These are phyloP conservation scores for Fundulus diaphanus DNA, from an alignment of 2,797 vertebrate species.

Conservation along the genomic window DNA sequence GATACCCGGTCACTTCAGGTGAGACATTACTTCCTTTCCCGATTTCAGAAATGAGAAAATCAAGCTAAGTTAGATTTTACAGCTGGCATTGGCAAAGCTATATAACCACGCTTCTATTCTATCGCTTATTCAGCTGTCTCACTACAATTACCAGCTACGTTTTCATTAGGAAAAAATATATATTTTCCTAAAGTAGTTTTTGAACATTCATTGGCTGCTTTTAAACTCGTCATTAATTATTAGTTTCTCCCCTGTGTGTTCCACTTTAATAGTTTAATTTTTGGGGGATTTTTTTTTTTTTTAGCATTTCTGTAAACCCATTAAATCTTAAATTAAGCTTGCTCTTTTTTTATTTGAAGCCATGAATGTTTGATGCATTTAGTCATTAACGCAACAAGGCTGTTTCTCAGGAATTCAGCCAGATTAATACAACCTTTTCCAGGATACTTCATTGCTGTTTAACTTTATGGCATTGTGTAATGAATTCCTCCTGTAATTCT, in stretches of 20 bases:
- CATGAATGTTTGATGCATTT: constrained; percentile 24
- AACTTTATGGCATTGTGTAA: constrained; percentile 42
- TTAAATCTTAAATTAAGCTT: constrained; percentile 27
- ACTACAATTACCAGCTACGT: neutral
- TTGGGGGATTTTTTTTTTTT: constrained; percentile 22
- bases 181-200: constrained; percentile 11
- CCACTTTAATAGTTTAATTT: constrained; percentile 5
- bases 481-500: constrained; percentile 52
- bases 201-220: constrained; percentile 14
- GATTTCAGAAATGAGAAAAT: neutral
- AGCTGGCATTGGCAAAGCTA: neutral
- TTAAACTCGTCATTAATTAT: constrained; percentile 26
- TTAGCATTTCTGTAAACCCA: constrained; percentile 27
- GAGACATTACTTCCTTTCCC: constrained; percentile 10
- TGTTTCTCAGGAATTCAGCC: constrained; percentile 25
- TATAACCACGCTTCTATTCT: constrained; percentile 7
- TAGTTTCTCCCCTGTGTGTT: constrained; percentile 1
- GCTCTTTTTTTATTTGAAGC: constrained; percentile 17
- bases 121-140: neutral
- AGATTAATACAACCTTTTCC: constrained; percentile 26
- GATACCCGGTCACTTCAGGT: constrained; percentile 50
- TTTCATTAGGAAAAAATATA: constrained; percentile 13
- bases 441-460: constrained; percentile 38
- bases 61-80: neutral
- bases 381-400: constrained; percentile 27